Conservation (phyloP, 2,888 invertebrate species). For the Chloroclysta siterata region DNA sequence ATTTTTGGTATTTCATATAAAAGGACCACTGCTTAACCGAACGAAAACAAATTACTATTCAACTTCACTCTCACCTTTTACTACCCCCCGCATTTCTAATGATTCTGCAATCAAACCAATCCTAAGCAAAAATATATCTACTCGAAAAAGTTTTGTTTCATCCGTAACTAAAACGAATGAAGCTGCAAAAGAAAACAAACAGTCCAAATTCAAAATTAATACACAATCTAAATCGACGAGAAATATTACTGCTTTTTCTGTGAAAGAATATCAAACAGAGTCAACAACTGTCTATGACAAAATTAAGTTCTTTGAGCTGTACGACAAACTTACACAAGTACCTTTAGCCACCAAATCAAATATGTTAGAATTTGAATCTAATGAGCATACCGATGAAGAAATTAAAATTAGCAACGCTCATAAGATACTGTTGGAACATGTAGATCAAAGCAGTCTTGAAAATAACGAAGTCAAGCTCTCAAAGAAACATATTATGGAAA, state of each 20-base stretch:
- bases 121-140: neutral
- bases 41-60: neutral
- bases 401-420: constrained; percentile 36
- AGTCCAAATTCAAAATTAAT: neutral
- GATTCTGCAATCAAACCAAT: neutral
- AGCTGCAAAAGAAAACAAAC: neutral
- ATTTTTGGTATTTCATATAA: constrained; percentile 37
- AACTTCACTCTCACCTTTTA: constrained; percentile 1
- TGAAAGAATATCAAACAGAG: constrained; percentile 8
- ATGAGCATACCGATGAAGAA: constrained; percentile 33
- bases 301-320: constrained; percentile 75
- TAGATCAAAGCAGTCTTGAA: constrained; percentile 47
- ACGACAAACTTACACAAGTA: constrained; percentile 61
- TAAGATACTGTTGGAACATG: constrained; percentile 51
- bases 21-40: constrained; percentile 13
- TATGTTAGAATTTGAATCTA: constrained; percentile 32
- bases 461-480: constrained; percentile 50
- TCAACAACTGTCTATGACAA: constrained; percentile 57
- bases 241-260: constrained; percentile 5
- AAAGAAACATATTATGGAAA: constrained; percentile 56
- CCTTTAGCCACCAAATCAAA: constrained; percentile 32
- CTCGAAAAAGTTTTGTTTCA: neutral
- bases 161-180: neutral
- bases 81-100: neutral
- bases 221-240: neutral